Conservation (phyloP, 2,113 vertebrate genomes). For the Melanerpes aurifrons region DNA sequence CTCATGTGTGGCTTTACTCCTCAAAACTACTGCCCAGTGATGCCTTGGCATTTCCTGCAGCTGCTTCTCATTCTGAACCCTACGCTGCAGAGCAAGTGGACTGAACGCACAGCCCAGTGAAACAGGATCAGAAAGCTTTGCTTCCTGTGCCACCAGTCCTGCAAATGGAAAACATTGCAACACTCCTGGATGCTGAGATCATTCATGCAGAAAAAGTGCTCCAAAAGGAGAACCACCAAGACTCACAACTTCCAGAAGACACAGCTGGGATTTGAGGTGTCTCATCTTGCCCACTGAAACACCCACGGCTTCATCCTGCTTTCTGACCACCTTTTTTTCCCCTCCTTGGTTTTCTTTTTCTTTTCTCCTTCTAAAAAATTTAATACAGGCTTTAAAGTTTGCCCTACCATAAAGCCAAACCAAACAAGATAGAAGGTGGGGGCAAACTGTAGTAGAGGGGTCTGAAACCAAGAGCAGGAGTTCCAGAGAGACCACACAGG, state of each 20-base stretch:
- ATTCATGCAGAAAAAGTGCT: not conserved
- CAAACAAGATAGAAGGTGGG: not conserved
- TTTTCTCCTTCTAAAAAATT: not conserved
- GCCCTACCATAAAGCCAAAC: not conserved
- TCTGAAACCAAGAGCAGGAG: not conserved
- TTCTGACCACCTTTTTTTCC: not conserved
- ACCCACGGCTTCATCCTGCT: not conserved
- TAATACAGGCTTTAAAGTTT: not conserved
- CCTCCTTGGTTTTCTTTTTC: too few relatives aligned
- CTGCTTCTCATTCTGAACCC: not conserved
- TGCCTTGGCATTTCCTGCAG: not conserved
- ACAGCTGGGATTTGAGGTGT: not conserved
- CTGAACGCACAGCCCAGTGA: not conserved
- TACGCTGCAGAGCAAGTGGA: not conserved
- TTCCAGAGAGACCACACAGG: not conserved
- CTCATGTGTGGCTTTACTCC: not conserved
- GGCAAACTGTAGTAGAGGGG: not conserved
- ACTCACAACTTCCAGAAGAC: not conserved
- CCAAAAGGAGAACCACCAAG: not conserved
- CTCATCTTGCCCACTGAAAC: not conserved
- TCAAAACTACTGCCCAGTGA: not conserved
- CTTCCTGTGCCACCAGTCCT: not conserved
- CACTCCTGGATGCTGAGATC: not conserved
- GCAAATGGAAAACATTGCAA: slow-evolving; percentile 25
- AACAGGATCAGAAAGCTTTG: not conserved